phyloP scores from a whole-genome alignment of 2,888 invertebrate species.

The Hirtodrosophila alboralis region DNA sequence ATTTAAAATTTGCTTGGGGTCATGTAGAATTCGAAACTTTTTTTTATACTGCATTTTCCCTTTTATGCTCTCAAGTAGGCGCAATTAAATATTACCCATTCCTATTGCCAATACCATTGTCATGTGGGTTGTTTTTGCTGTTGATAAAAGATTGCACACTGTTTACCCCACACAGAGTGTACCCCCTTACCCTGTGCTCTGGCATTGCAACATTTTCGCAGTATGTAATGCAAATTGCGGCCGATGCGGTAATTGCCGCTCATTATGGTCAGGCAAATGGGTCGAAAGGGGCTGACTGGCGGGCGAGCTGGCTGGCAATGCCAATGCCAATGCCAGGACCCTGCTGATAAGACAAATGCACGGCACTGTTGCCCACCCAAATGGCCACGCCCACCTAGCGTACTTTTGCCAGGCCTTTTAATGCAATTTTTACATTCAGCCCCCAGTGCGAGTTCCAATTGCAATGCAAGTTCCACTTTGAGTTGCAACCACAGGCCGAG shows the following conservation, averaged over 20 bases:
- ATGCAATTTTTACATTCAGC: constrained; percentile 71
- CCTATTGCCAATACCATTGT: constrained; percentile 51
- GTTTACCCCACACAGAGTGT: constrained; percentile 53
- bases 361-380: constrained; percentile 25
- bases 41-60: constrained; percentile 38
- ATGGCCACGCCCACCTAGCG: constrained; percentile 32
- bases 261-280: constrained; percentile 78
- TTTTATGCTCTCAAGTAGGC: constrained; percentile 67
- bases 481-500: constrained; percentile 15
- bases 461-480: constrained; percentile 38
- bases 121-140: constrained; percentile 58
- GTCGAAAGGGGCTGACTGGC: constrained; percentile 13
- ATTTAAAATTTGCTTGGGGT: neutral
- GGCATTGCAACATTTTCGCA: constrained; percentile 68
- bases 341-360: constrained; percentile 75
- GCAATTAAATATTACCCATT: constrained; percentile 60
- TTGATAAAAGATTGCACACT: constrained; percentile 73
- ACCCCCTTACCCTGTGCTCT: constrained; percentile 5
- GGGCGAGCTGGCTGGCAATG: constrained; percentile 6
- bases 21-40: constrained; percentile 9
- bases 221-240: constrained; percentile 77
- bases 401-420: constrained; percentile 61
- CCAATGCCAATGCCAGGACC: constrained; percentile 47
- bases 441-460: constrained; percentile 38
- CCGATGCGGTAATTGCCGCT: constrained; percentile 77